Percentiles rank a stretch among this genome's conserved stretches.
These are phyloP conservation scores for Malthinus seriepunctatus DNA, from an alignment of 2,888 invertebrate genomes.

Conservation along the genomic window DNA sequence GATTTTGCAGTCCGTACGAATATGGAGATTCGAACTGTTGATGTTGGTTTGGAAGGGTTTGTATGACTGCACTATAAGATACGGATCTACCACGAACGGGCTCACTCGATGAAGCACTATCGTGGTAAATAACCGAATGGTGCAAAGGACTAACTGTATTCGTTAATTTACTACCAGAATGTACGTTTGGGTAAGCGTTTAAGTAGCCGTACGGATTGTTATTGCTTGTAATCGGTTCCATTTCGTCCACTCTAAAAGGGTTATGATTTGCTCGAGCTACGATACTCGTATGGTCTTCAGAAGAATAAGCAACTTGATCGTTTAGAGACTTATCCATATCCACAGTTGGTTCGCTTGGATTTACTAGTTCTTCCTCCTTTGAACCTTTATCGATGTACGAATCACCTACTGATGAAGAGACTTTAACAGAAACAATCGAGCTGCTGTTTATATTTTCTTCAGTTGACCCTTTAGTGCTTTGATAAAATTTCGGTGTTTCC, in stretches of 20 bases:
- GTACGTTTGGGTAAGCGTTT: slow-evolving; percentile 40
- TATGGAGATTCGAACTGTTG: slow-evolving; percentile 16
- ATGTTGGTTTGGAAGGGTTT: slow-evolving; percentile 44
- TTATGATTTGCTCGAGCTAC: slow-evolving; percentile 62
- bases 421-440: slow-evolving; percentile 55
- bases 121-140: slow-evolving; percentile 57
- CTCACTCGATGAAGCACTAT: slow-evolving; percentile 44
- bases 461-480: neutral
- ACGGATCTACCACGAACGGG: slow-evolving; percentile 56
- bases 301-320: slow-evolving; percentile 22
- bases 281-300: slow-evolving; percentile 55
- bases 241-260: slow-evolving; percentile 63
- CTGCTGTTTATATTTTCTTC: slow-evolving; percentile 20
- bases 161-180: slow-evolving; percentile 26
- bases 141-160: slow-evolving; percentile 57
- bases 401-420: slow-evolving; percentile 55
- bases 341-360: neutral
- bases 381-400: slow-evolving; percentile 36
- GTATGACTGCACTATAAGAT: slow-evolving; percentile 60
- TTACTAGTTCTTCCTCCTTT: slow-evolving; percentile 4
- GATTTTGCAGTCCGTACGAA: slow-evolving; percentile 37
- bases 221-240: slow-evolving; percentile 58
- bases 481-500: slow-evolving; percentile 3
- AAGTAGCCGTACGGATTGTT: slow-evolving; percentile 33
- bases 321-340: neutral